A percentile compares a stretch with the other conserved stretches of the same genome.
Evolutionary conservation across 2,797 vertebrate genomes (phyloP).

Genomic region (Tangara arthus): DNA sequence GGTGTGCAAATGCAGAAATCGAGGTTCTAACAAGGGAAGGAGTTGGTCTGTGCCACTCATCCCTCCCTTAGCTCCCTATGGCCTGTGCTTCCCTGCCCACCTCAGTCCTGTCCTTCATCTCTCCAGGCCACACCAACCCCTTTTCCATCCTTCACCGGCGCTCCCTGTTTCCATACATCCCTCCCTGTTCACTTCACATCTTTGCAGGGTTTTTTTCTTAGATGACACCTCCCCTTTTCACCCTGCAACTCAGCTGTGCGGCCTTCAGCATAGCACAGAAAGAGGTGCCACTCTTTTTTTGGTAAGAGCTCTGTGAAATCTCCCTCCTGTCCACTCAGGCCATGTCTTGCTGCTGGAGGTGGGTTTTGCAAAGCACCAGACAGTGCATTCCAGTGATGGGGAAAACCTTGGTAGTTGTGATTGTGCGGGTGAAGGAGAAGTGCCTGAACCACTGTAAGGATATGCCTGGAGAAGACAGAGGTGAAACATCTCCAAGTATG

Average conservation of each 20-base stretch:
- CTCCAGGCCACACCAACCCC: neutral
- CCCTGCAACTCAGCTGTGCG: neutral
- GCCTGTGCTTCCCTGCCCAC: neutral
- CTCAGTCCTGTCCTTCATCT: neutral
- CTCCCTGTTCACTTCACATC: neutral
- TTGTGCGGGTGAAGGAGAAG: neutral
- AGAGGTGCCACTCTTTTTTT: neutral
- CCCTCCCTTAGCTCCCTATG: neutral
- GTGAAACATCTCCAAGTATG: neutral
- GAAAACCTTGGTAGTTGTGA: neutral
- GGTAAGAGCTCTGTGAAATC: neutral
- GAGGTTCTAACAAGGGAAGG: neutral
- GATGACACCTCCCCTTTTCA: neutral
- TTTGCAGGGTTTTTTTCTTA: neutral
- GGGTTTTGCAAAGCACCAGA: neutral
- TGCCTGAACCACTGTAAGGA: neutral
- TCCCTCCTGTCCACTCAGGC: neutral
- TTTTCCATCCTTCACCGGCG: neutral
- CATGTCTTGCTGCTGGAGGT: neutral
- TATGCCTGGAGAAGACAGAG: neutral
- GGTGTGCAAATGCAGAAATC: rapidly evolving
- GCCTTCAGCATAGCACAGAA: neutral
- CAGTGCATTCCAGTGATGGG: neutral
- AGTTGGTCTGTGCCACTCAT: rapidly evolving
- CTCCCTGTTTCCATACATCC: neutral